Evolutionary conservation across 2,797 vertebrate species (phyloP), one percentile per base, ranked within the genome.

Genomic region (Chromobotia macracanthus): DNA sequence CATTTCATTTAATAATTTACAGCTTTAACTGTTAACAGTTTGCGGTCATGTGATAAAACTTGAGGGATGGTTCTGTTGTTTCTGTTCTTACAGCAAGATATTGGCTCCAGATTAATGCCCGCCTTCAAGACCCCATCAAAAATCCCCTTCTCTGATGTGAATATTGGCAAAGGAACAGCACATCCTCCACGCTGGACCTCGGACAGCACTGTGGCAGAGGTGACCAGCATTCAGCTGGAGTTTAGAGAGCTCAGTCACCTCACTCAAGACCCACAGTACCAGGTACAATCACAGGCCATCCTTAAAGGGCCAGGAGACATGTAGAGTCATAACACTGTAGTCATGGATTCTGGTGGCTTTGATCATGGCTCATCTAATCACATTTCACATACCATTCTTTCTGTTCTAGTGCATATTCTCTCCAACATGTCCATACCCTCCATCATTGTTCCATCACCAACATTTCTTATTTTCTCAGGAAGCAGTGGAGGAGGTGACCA

Each of bases 211-310:
- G 94, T 99, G 74, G 97, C 98, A 0, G 98, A 99, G 88, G 97
- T 99, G 86, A 98, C 98, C 0, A 99, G 97, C 87, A 95, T 99
- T 56, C 98, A 99, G 91, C 87, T 99, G 86, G 98, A 99, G 82
- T 99, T 99, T 69, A 92, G 98, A 46, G 97, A 99, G 90, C 94
- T 99, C 46, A 96, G 96, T 16, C 95, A 92, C 3, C 92, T 99
- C 79, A 98, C 97, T 0, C 94, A 95, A 64, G 92, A 94, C 19
- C 92, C 91, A 0, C 94, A 93, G 55, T 99, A 95, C 85, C 94
- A 95, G 96, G 98, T 96, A 84, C 6, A 44, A 21, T n/a, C 71
- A 80, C 56, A 25, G 0, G 0, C 10, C n/a, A 11, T 21, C 2
- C 19, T 11, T 11, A 11, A 21, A 56, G 13, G 21, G 5, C 56